A percentile compares a stretch with the other conserved stretches of the same genome.
Conservation (phyloP, 2,888 invertebrate genomes). For the Dorcus hopei region DNA sequence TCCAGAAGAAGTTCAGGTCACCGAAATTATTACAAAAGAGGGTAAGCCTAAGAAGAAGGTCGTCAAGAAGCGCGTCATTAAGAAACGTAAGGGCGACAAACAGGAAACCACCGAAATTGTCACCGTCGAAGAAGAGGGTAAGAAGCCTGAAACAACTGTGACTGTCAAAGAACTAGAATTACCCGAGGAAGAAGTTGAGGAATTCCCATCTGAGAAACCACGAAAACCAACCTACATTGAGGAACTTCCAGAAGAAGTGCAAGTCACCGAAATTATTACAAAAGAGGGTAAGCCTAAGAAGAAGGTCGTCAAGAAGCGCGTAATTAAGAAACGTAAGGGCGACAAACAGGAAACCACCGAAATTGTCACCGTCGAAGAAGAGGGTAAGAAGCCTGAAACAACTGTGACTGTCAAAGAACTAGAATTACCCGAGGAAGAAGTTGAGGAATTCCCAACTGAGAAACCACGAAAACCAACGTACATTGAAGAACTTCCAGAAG, state of each 20-base stretch:
- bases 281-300: too few species aligned
- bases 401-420: slow-evolving; percentile 39
- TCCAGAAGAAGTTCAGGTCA: slow-evolving; percentile 42
- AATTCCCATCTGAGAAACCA: slow-evolving; percentile 8
- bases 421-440: slow-evolving; percentile 30
- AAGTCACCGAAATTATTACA: too few species aligned
- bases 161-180: slow-evolving; percentile 34
- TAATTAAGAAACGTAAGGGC: slow-evolving; percentile 27
- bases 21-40: slow-evolving; percentile 45
- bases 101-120: slow-evolving; percentile 31
- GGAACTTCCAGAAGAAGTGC: too few species aligned
- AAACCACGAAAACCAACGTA: neutral
- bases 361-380: slow-evolving; percentile 39
- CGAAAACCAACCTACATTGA: too few species aligned
- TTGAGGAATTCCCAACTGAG: too few species aligned
- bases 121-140: slow-evolving; percentile 33
- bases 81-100: slow-evolving; percentile 26
- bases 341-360: slow-evolving; percentile 41
- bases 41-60: slow-evolving; percentile 44
- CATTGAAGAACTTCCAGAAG: slow-evolving; percentile 27
- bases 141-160: slow-evolving; percentile 40
- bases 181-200: slow-evolving; percentile 35
- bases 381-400: slow-evolving; percentile 36
- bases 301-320: too few species aligned
- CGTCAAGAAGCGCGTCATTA: slow-evolving; percentile 23